Base-by-base conservation (phyloP, 1,140 invertebrate genomes). In the Cherax destructor region DNA sequence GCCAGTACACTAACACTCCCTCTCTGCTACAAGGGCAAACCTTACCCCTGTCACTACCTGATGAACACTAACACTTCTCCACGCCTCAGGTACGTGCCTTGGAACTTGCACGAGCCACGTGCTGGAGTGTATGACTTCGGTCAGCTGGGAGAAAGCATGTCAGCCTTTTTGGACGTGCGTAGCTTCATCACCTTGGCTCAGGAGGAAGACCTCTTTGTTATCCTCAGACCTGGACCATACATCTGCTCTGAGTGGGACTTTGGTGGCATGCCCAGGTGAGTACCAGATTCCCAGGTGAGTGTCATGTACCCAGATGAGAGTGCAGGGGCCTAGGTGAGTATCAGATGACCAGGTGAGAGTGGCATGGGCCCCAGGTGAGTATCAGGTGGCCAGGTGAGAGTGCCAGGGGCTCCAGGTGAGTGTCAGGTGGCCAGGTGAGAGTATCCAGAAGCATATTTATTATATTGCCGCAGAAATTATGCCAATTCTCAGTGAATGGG, bases 151-250 rank as follows among this genome's bases (percentile, higher is more conserved):
- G 92, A 92, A 79, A 94, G 95, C 21, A 94, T 95, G 88, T 99
- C 98, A 94, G 95, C 99, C n/a, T 95, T 96, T 93, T 95, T 96
- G 9, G 98, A 98, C 0, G 95, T 93, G 30, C 59, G 83, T 30
- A 18, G 59, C 83, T 93, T 93, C 90, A 30, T 93, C 2, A 77
- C 89, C 80, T 92, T 93, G 92, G 92, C 92, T 52, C 89, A 93
- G 77, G 89, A 93, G 89, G 92, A 93, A 65, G 92, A 93, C 77
- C 92, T 93, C n/a, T 93, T 93, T 50, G 92, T 95, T 24, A 93
- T 95, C 74, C 91, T 95, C 13, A 84, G 95, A 85, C 94, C 94
- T 41, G 95, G 95, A n/a, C 95, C 95, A 18, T 95, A 95, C 93
- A 94, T 95, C 72, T 95, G 94, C 90, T 92, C 94, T 30, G 95